Evolutionary conservation across 2,113 vertebrate species (phyloP), one percentile per base, ranked within the genome.

Genomic region (Petroica traversi): DNA sequence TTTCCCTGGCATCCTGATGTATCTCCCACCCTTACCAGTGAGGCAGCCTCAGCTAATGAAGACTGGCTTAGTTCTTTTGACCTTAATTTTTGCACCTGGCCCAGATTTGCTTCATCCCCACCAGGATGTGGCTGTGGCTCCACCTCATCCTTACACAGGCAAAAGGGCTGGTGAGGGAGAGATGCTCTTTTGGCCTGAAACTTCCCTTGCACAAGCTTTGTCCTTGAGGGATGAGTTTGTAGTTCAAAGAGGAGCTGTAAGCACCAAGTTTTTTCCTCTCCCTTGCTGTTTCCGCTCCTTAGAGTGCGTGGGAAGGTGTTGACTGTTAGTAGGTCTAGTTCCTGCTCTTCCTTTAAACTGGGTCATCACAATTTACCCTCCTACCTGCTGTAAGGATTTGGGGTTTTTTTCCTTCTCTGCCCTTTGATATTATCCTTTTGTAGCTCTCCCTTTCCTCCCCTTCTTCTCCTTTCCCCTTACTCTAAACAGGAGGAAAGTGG

Each of bases 261-360:
- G 69, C 1, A 5, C 14, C 31, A 18, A 52, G 29, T 57, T 90
- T 86, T 22, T 58, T 67, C 20, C 14, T 81, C 4, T 85, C 10
- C 19, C 11, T 80, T 73, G 26, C 55, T 74, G 16, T 40, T 93
- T 93, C n/a, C 22, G 75, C 72, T 76, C 46, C 43, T 85, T n/a
- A 9, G 17, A 38, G 52, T 19, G 83, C 1, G 88, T 94, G 66
- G 93, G 96, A 96, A 90, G 88, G 88, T 76, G 96, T 81, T 94
- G 83, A 54, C 79, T 89, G 76, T 64, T 64, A 91, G 89, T 72
- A 68, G 76, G 95, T 94, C 86, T 95, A 79, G 93, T 95, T 96
- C 89, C 80, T 96, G 90, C 88, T 96, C 88, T 79, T 80, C 22
- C 45, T 86, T 89, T 85, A 85, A 96, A 95, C 49, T 94, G 73